Base-by-base conservation (phyloP, 2,797 vertebrate genomes). In the Ctenochaetus hawaiiensis region DNA sequence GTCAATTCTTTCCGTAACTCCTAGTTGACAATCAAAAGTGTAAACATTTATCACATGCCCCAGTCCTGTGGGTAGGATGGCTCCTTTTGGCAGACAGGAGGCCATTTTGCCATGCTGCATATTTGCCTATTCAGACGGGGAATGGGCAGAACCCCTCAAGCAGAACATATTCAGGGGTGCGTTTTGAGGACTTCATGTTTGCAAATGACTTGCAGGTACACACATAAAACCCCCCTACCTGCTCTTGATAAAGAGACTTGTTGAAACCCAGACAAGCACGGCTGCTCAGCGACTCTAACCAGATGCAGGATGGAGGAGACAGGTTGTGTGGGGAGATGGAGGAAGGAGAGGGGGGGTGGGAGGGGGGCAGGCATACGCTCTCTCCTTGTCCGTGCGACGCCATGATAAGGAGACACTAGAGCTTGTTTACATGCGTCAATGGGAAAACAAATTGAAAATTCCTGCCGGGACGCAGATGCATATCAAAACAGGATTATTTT, bases 401-500 rank as follows among this genome's bases (percentile, higher is more conserved):
- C 82, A 93, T 89, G 95, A 96, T 95, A 96, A 96, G 95, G 92
- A 95, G 91, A 94, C 93, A 94, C 90, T 92, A 89, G 91, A 94
- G 94, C 95, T 95, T 96, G 95, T 96, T 96, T 96, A 96, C 94
- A 96, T 94, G 93, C 87, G 23, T 94, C 95, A 95, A 94, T 96
- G 90, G 94, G 90, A 93, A 95, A 95, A 96, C 95, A 96, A 96
- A 96, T 95, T 95, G 93, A 96, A 96, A 95, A 96, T 95, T 95
- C 94, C 94, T 94, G 93, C 92, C 82, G 85, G 94, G 94, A 95
- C 92, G 92, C 92, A 94, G 95, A 96, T 96, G 95, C 95, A 95
- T 96, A 96, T 96, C 95, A 95, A 95, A 96, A 95, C 93, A 95
- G 95, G 95, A 96, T 96, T 96, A 96, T 96, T 96, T 95, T 94